phyloP scores from a whole-genome alignment of 2,113 vertebrate genomes.

The Centropus unirufus region DNA sequence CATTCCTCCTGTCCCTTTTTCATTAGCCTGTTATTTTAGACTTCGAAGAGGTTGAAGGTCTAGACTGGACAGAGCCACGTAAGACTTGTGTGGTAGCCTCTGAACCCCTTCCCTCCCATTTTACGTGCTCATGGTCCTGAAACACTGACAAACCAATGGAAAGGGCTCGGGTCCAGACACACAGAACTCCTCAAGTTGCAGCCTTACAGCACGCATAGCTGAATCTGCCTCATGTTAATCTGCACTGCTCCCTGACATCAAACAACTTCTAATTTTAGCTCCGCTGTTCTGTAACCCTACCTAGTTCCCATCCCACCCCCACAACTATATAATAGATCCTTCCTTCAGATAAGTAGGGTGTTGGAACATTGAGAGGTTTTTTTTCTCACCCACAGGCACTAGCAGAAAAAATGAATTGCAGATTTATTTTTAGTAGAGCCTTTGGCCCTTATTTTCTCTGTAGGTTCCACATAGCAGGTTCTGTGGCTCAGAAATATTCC shows the following conservation, averaged over 20 bases:
- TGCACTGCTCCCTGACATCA: constrained; percentile 37
- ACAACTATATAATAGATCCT: constrained; percentile 61
- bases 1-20: background rate
- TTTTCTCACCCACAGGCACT: constrained; percentile 51
- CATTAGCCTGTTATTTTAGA: background rate
- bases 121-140: accelerated
- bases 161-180: background rate
- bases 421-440: constrained; percentile 64
- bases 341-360: constrained; percentile 61
- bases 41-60: accelerated
- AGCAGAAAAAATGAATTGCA: constrained; percentile 54
- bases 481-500: background rate
- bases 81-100: background rate
- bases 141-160: too few species aligned
- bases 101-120: background rate
- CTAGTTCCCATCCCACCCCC: constrained; percentile 61
- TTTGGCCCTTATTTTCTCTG: constrained; percentile 29
- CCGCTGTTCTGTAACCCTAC: constrained; percentile 59
- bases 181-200: background rate
- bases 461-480: background rate
- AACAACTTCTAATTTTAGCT: constrained; percentile 57
- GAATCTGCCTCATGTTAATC: constrained; percentile 17
- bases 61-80: background rate
- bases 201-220: background rate
- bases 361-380: constrained; percentile 49